Evolutionary conservation across 1,140 invertebrate species (phyloP), one percentile per base, ranked within the genome.

Genomic region (Drosophila pseudoananassae): DNA sequence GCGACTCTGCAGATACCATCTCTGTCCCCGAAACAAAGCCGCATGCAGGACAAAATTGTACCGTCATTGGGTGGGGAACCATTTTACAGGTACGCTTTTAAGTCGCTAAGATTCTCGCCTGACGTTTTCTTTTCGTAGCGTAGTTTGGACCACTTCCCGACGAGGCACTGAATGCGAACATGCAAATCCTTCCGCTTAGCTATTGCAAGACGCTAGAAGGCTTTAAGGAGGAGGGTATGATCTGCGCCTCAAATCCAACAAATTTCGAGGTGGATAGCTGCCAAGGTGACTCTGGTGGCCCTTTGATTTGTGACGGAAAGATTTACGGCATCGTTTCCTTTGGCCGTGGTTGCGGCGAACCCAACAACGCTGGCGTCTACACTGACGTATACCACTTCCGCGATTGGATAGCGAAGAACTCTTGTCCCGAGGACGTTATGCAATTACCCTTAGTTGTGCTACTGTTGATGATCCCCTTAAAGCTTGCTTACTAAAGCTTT

Each of bases 261-360:
- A 46, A 46, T 10, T 20, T 9, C 17, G 43, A 46, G 17, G 43
- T 20, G 43, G 43, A 46, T 9, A 46, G 17, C 17, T 46, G 43
- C 17, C 43, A 23, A 17, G 43, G 43, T 10, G 43, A 46, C 43
- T 46, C 43, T 17, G 43, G 43, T 8, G 43, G 43, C 3, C 43
- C 43, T 1, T 3, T 46, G 17, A 46, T 46, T 3, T 46, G 43
- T 8, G 17, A 23, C 17, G 17, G 23, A 10, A 46, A 3, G 9
- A 17, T 46, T 4, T 46, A 46, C 17, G 43, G 43, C 6, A 46
- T 46, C 17, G 43, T 46, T 20, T 46, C 43, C 3, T 46, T 46
- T 17, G 43, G 43, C 7, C 6, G 17, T 10, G 17, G 17, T 4
- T 46, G 43, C 17, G 43, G 43, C 7, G 43, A 46, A 9, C 43